phyloP scores from a whole-genome alignment of 2,797 vertebrate species.

The Hylomyscus alleni region DNA sequence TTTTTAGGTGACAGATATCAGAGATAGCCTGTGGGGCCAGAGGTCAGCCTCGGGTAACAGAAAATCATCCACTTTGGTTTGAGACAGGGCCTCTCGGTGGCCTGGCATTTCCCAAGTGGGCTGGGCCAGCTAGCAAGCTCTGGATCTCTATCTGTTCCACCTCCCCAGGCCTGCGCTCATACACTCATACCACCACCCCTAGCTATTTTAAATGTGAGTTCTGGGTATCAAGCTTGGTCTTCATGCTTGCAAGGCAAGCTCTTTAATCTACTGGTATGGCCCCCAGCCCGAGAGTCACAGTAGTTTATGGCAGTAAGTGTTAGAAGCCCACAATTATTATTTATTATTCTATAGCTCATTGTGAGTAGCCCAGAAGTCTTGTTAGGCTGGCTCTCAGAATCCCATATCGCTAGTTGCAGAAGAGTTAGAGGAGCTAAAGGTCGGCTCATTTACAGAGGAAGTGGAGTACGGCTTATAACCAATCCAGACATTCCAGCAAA shows the following conservation, averaged over 20 bases:
- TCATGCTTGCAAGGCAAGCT: background rate
- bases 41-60: background rate
- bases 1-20: background rate
- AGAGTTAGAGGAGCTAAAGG: slow-evolving; percentile 7
- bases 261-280: background rate
- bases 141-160: background rate
- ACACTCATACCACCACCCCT: background rate
- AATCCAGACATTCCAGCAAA: background rate
- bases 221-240: background rate
- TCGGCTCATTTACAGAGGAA: slow-evolving; percentile 2
- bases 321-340: background rate
- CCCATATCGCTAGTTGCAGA: background rate
- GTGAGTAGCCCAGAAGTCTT: background rate
- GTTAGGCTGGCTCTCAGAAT: background rate
- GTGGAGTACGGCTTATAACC: background rate
- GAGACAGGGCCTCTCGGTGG: background rate
- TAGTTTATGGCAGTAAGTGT: slow-evolving; percentile 32
- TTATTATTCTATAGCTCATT: background rate
- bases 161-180: background rate
- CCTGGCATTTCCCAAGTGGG: background rate
- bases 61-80: background rate
- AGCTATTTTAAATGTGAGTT: background rate
- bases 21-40: background rate
- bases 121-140: background rate
- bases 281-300: slow-evolving; percentile 10